A percentile compares a stretch with the other conserved stretches of the same genome.
These are phyloP conservation scores for Hydrolagus affinis DNA, from an alignment of 2,113 vertebrate species.

Conservation along the genomic window DNA sequence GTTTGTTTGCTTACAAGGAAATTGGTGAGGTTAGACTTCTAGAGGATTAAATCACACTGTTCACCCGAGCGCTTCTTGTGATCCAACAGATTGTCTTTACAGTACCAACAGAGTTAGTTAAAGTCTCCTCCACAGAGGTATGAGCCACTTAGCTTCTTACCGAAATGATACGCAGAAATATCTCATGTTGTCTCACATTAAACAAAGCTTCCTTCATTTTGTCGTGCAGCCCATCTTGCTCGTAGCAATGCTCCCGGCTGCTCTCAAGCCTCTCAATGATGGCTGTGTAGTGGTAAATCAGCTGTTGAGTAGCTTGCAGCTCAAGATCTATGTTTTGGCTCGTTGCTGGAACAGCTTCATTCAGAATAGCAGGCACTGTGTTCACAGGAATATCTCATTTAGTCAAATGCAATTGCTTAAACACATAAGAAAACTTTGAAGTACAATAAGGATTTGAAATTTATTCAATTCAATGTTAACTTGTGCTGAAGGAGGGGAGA, in stretches of 20 bases:
- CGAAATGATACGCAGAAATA: slow-evolving; percentile 72
- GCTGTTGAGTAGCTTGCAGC: slow-evolving; percentile 49
- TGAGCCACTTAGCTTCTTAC: slow-evolving; percentile 51
- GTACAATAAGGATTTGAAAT: background rate
- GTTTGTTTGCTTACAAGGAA: too few relatives aligned
- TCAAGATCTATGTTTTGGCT: slow-evolving; percentile 47
- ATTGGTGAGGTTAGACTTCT: too few relatives aligned
- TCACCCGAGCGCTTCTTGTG: too few relatives aligned
- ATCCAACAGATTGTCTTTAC: too few relatives aligned
- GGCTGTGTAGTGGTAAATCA: slow-evolving; percentile 64
- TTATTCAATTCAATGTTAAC: too few relatives aligned
- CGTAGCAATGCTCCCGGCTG: slow-evolving; percentile 25
- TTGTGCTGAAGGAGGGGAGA: too few relatives aligned
- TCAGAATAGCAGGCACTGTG: slow-evolving; percentile 67
- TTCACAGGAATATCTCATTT: background rate
- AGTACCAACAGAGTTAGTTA: too few relatives aligned
- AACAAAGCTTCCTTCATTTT: slow-evolving; percentile 72
- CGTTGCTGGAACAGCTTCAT: slow-evolving; percentile 53
- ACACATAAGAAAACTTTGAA: background rate
- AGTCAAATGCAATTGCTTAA: background rate
- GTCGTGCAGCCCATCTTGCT: slow-evolving; percentile 25
- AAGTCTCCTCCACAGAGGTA: too few relatives aligned
- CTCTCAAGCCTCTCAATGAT: slow-evolving; percentile 58
- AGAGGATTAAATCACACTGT: too few relatives aligned
- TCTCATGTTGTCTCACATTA: slow-evolving; percentile 72